A percentile compares a stretch with the other conserved stretches of the same genome.
phyloP scores from a whole-genome alignment of 2,888 invertebrate genomes.

The Eristalis arbustorum region DNA sequence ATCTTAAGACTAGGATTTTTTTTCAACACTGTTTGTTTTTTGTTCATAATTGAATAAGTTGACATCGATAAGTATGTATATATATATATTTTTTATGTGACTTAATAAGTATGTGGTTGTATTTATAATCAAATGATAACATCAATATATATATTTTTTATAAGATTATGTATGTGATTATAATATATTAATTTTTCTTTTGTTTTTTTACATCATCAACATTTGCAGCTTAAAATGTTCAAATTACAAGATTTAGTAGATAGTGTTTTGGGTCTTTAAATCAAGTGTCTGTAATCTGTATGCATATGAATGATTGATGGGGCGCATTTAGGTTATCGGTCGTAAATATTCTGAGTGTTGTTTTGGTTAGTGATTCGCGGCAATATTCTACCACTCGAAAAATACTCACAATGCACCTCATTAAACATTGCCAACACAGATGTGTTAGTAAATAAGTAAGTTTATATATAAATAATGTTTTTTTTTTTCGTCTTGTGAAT shows the following conservation, averaged over 20 bases:
- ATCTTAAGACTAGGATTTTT: slow-evolving; percentile 6
- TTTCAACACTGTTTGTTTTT: slow-evolving; percentile 6
- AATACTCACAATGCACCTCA: background rate
- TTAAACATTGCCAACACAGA: background rate
- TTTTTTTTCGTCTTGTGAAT: background rate
- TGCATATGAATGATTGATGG: background rate
- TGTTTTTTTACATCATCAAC: background rate
- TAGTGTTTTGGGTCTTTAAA: background rate
- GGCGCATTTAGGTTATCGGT: too few species aligned
- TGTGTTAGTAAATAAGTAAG: background rate
- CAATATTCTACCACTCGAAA: background rate
- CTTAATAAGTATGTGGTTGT: slow-evolving; percentile 26
- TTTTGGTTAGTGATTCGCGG: background rate
- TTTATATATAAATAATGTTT: background rate
- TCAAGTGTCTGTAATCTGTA: background rate
- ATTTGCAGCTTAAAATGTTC: slow-evolving; percentile 20
- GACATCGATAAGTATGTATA: slow-evolving; percentile 63
- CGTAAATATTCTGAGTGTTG: background rate
- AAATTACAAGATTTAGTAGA: background rate
- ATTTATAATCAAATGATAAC: background rate
- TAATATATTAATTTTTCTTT: background rate
- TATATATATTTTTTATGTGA: slow-evolving; percentile 1
- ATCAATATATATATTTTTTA: background rate
- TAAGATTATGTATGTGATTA: slow-evolving; percentile 1
- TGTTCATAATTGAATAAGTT: slow-evolving; percentile 13